These are phyloP conservation scores for Trichonephila clavipes DNA, from an alignment of 1,140 invertebrate species.

Conservation along the genomic window DNA sequence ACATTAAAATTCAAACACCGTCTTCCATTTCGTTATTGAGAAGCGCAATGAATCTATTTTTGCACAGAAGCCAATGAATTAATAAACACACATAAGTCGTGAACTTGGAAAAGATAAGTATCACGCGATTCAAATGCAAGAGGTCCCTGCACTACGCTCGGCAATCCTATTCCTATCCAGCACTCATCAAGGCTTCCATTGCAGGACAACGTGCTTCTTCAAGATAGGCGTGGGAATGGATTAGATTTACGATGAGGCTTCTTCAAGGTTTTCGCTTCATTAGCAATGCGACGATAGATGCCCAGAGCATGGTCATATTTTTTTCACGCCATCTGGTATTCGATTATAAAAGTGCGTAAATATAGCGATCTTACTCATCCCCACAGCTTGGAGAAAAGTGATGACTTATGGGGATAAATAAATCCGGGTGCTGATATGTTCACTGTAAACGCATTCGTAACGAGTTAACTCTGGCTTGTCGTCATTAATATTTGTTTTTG, in stretches of 20 bases:
- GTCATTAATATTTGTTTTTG: no score
- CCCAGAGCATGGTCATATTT: background rate
- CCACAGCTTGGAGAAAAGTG: background rate
- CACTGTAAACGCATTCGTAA: background rate
- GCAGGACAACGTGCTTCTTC: background rate
- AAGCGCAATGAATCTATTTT: no score
- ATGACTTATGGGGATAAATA: slow-evolving; percentile 5
- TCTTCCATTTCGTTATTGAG: no score
- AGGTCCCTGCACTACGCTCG: background rate
- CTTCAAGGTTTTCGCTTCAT: slow-evolving; percentile 23
- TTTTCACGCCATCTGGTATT: slow-evolving; percentile 30
- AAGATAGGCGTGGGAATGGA: slow-evolving; percentile 31
- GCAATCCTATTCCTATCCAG: background rate
- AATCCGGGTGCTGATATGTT: background rate
- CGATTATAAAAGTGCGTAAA: slow-evolving; percentile 40
- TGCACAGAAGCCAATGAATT: no score
- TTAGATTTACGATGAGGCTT: slow-evolving; percentile 6
- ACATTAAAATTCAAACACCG: no score
- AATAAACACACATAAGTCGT: no score
- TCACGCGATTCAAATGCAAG: background rate
- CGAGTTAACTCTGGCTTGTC: background rate
- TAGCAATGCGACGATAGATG: slow-evolving; percentile 25
- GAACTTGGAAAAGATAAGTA: no score
- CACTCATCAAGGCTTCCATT: background rate
- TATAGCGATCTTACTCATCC: slow-evolving; percentile 47